Percentiles rank a stretch among this genome's conserved stretches.
Conservation (phyloP, 2,888 invertebrate genomes). For the Pecten maximus region DNA sequence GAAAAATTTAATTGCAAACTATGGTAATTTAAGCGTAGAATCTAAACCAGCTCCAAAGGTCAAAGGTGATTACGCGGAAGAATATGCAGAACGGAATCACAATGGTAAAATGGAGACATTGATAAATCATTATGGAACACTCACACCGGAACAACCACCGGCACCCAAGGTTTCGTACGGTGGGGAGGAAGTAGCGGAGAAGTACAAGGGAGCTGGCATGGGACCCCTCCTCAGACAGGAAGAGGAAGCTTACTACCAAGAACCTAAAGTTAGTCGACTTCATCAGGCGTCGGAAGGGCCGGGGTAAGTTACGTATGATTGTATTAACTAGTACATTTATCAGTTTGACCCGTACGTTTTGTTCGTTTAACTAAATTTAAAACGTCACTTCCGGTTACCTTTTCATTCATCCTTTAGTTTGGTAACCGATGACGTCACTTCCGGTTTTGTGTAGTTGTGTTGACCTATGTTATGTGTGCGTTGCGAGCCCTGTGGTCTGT, state of each 20-base stretch:
- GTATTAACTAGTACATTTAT: too few species aligned
- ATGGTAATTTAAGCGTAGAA: constrained; percentile 67
- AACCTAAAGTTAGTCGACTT: constrained; percentile 69
- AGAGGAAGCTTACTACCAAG: constrained; percentile 60
- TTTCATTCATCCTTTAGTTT: too few species aligned
- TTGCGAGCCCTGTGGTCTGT: too few species aligned
- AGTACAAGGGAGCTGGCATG: constrained; percentile 74
- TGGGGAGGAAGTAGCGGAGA: constrained; percentile 72
- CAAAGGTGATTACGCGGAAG: constrained; percentile 71
- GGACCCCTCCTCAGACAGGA: constrained; percentile 76
- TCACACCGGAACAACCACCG: constrained; percentile 63
- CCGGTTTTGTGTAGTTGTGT: not conserved
- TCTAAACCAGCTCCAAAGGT: constrained; percentile 70
- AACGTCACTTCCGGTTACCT: not conserved
- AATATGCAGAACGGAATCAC: constrained; percentile 74
- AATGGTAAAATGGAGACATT: constrained; percentile 70
- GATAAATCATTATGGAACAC: constrained; percentile 69
- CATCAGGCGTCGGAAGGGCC: constrained; percentile 73
- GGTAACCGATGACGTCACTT: not conserved
- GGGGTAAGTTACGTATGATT: constrained; percentile 70
- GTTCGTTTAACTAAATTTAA: not conserved
- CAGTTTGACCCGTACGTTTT: not conserved
- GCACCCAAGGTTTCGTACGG: constrained; percentile 70
- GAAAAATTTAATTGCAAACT: constrained; percentile 74
- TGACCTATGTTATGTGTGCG: too few species aligned